These are phyloP conservation scores for Crossoptilon crossoptilon DNA, from an alignment of 2,797 vertebrate genomes.

Conservation along the genomic window DNA sequence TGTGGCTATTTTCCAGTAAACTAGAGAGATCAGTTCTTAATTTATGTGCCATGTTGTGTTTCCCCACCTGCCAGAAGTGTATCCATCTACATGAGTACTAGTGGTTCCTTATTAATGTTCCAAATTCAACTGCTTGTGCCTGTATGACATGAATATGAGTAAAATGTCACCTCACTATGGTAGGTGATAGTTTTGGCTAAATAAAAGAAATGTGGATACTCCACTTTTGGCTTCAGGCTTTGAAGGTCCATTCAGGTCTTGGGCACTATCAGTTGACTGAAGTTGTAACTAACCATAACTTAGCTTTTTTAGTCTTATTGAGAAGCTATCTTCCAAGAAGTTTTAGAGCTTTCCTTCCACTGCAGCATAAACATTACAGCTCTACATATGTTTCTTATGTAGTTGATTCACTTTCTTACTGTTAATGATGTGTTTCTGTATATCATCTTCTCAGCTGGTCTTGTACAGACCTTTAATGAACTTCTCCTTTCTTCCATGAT, in stretches of 20 bases:
- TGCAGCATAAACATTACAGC: neutral
- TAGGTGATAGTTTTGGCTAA: neutral
- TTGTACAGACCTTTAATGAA: neutral
- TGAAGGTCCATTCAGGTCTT: neutral
- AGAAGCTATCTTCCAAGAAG: neutral
- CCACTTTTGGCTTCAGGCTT: neutral
- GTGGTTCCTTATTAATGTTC: neutral
- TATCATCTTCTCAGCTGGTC: neutral
- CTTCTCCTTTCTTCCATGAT: neutral
- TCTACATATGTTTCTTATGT: neutral
- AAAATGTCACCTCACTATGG: neutral
- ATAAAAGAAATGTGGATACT: neutral
- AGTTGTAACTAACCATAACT: neutral
- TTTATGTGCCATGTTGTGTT: neutral
- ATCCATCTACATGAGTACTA: accelerated
- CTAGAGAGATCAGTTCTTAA: neutral
- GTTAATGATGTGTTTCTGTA: neutral
- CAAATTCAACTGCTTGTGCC: neutral
- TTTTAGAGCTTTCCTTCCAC: neutral
- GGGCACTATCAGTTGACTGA: neutral
- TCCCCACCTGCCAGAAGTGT: too few species aligned
- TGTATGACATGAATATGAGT: neutral
- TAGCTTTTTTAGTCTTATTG: neutral
- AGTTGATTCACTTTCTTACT: neutral
- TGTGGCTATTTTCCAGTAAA: neutral